Percentiles rank a stretch among this genome's conserved stretches.
phyloP scores from a whole-genome alignment of 2,113 vertebrate genomes.

The Neotoma lepida region DNA sequence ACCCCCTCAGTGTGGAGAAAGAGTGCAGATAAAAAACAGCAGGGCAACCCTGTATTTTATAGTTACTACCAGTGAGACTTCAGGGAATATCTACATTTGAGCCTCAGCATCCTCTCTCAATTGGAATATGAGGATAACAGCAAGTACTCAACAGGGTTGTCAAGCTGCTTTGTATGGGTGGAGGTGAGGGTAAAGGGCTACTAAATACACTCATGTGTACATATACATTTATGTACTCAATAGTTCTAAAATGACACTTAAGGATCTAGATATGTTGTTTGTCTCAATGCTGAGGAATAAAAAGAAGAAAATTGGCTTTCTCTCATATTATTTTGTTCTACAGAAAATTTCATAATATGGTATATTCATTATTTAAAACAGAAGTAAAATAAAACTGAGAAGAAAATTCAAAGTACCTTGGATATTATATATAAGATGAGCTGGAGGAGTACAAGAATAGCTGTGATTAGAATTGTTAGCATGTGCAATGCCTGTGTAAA shows the following conservation, averaged over 20 bases:
- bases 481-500: neutral
- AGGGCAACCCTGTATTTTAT: conserved; percentile 8
- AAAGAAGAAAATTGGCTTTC: neutral
- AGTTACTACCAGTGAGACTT: neutral
- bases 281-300: neutral
- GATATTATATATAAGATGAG: neutral
- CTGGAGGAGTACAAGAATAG: neutral
- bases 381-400: conserved; percentile 22
- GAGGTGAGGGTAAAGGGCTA: neutral
- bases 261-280: conserved; percentile 16
- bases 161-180: neutral
- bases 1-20: neutral
- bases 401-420: neutral
- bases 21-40: neutral
- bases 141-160: neutral
- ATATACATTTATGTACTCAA: neutral
- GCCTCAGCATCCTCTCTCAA: neutral
- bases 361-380: neutral
- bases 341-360: conserved; percentile 16
- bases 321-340: neutral
- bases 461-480: conserved; percentile 28
- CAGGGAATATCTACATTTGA: neutral
- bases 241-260: conserved; percentile 29
- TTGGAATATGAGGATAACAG: neutral
- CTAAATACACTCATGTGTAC: neutral